Conservation (phyloP, 2,797 vertebrate genomes). For the Brachyrhaphis roseni region DNA sequence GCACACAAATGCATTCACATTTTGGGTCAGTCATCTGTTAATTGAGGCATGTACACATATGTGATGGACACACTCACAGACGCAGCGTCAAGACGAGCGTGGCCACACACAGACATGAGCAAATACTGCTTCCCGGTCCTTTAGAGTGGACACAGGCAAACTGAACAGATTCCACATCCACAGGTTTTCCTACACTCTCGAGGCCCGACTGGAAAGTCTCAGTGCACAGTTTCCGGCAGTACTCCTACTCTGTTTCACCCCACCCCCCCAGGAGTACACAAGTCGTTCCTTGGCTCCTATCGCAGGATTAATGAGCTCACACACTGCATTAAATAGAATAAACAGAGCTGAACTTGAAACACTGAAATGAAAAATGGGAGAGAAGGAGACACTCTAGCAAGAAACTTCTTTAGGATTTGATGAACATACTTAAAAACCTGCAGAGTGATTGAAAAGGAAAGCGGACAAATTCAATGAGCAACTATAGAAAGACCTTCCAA, state of each 20-base stretch:
- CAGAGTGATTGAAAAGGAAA: constrained; percentile 47
- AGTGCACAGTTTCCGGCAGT: constrained; percentile 49
- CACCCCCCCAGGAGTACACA: constrained; percentile 44
- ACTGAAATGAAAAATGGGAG: constrained; percentile 26
- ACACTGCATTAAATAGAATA: constrained; percentile 56
- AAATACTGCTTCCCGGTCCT: constrained; percentile 36
- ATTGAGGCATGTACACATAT: constrained; percentile 49
- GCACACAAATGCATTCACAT: constrained; percentile 27
- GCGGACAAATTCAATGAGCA: constrained; percentile 79
- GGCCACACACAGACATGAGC: constrained; percentile 62
- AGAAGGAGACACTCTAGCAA: constrained; percentile 20
- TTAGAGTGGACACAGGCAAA: constrained; percentile 36
- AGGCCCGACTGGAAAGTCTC: constrained; percentile 71
- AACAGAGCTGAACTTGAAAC: constrained; percentile 43
- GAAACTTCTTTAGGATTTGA: constrained; percentile 2
- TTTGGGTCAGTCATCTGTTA: constrained; percentile 50
- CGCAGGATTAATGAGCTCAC: constrained; percentile 65
- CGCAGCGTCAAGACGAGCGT: constrained; percentile 47
- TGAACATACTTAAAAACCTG: constrained; percentile 40
- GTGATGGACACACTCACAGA: constrained; percentile 50
- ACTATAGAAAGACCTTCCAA: constrained; percentile 77
- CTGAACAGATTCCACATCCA: constrained; percentile 63
- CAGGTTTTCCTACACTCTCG: constrained; percentile 64
- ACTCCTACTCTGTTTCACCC: constrained; percentile 66
- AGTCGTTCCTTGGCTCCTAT: constrained; percentile 51